These are phyloP conservation scores for Montipora foliosa DNA, from an alignment of 64 coral and sea anemone species.

Conservation along the genomic window DNA sequence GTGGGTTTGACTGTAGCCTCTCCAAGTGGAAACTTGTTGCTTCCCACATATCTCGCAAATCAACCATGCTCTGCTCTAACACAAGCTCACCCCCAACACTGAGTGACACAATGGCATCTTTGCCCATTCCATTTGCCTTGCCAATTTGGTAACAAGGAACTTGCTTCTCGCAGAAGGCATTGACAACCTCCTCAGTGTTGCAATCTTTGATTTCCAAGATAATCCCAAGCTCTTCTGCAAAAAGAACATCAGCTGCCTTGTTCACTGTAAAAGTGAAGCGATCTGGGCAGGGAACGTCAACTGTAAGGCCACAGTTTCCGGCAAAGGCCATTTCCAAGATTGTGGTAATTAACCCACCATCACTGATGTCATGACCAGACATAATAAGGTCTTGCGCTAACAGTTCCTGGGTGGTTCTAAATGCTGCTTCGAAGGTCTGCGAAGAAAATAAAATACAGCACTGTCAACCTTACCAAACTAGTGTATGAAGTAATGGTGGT, in stretches of 20 bases:
- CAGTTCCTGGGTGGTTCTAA: constrained; percentile 82
- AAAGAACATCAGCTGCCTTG: constrained; percentile 74
- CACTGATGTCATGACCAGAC: constrained; percentile 95
- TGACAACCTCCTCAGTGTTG: constrained; percentile 72
- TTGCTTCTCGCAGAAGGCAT: constrained; percentile 37
- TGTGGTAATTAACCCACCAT: constrained; percentile 89
- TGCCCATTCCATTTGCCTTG: constrained; percentile 61
- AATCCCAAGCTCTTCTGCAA: constrained; percentile 94
- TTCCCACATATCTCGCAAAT: constrained; percentile 92
- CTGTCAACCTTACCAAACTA: neutral
- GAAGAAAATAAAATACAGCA: neutral
- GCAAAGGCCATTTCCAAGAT: constrained; percentile 98
- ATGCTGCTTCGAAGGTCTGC: constrained; percentile 81
- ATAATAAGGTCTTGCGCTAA: constrained; percentile 65
- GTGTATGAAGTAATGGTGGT: no score
- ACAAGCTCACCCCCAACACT: constrained; percentile 71
- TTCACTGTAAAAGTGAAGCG: constrained; percentile 4
- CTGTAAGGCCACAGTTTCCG: constrained; percentile 88
- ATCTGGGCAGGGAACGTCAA: constrained; percentile 54
- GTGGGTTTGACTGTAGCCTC: constrained; percentile 85
- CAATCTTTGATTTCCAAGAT: constrained; percentile 81
- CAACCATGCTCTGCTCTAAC: constrained; percentile 91
- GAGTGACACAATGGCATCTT: constrained; percentile 66
- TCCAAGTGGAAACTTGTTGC: constrained; percentile 97
- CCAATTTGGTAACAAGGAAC: constrained; percentile 81